Evolutionary conservation across 2,113 vertebrate genomes (phyloP).

Genomic region (pig (Sus scrofa)): T2T-Sscrofa CM000828.6:75924501-75925000

Average conservation of each 20-base stretch:
- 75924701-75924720: background rate
- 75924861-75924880: conserved; percentile 53
- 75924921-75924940: background rate
- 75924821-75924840: conserved; percentile 78
- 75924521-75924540: no score
- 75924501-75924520: no score
- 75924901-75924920: background rate
- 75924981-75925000: conserved; percentile 55
- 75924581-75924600: background rate
- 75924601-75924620: background rate
- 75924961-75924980: background rate
- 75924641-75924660: background rate
- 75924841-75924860: conserved; percentile 64
- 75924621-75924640: background rate
- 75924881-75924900: background rate
- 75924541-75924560: background rate
- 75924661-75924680: background rate
- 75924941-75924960: conserved; percentile 18
- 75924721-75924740: background rate
- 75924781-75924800: conserved; percentile 42
- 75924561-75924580: background rate
- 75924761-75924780: background rate
- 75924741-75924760: conserved; percentile 46
- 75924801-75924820: conserved; percentile 31
- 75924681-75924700: background rate